phyloP scores from a whole-genome alignment of 2,113 vertebrate species.

The Clarias magur region DNA sequence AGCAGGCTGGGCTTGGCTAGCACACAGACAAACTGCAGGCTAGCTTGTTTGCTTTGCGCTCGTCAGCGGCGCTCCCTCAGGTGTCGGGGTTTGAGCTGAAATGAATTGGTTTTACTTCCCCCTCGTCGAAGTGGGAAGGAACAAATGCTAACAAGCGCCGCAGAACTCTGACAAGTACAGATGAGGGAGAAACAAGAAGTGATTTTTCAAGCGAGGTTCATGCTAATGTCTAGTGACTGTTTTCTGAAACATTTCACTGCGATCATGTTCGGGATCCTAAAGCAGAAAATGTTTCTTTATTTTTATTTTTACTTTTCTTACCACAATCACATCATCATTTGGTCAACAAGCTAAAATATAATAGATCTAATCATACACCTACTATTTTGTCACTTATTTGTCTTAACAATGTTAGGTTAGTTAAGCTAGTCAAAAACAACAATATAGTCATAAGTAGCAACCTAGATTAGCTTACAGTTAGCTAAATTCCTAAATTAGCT shows the following conservation, averaged over 20 bases:
- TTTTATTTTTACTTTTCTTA: too few relatives aligned
- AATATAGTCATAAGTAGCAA: neutral
- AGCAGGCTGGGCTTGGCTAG: slow-evolving; percentile 12
- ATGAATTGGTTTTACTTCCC: slow-evolving; percentile 24
- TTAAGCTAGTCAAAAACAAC: neutral
- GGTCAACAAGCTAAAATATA: neutral
- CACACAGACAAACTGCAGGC: slow-evolving; percentile 33
- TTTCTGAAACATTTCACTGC: neutral
- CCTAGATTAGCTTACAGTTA: too few relatives aligned
- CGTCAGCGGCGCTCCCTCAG: slow-evolving; percentile 26
- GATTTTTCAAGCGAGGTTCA: neutral
- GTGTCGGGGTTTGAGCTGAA: neutral
- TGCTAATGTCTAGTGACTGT: neutral
- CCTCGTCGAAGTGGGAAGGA: neutral
- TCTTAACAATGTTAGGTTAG: neutral
- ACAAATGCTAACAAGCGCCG: slow-evolving; percentile 9
- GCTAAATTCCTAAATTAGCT: neutral
- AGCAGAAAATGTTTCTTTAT: neutral
- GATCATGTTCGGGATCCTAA: neutral
- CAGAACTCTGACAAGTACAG: neutral
- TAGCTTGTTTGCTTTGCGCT: slow-evolving; percentile 39
- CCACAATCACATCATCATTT: neutral
- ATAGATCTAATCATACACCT: too few relatives aligned
- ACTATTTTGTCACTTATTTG: neutral
- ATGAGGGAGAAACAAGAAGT: neutral